Conservation (phyloP, 2,888 invertebrate genomes). For the Aleiodes leptofemur region DNA sequence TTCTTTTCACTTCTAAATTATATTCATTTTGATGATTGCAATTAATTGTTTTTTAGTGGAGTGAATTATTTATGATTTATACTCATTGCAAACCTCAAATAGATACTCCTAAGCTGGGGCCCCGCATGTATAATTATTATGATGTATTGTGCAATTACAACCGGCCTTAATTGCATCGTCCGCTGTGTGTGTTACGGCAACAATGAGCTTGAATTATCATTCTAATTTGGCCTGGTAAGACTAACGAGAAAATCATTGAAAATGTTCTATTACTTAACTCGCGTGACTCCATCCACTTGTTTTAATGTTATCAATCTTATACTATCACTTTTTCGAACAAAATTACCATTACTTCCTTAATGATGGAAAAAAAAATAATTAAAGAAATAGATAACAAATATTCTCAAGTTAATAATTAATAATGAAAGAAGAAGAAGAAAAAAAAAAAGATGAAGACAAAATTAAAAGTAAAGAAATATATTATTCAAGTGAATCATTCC, state of each 20-base stretch:
- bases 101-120: conserved; percentile 13
- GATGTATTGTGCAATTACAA: conserved; percentile 34
- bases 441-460: not conserved
- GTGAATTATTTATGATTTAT: conserved; percentile 3
- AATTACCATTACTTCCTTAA: not conserved
- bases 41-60: not conserved
- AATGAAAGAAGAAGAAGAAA: not conserved
- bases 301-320: not conserved
- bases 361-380: not conserved
- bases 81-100: conserved; percentile 23
- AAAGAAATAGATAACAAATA: conserved; percentile 2
- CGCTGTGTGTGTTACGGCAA: conserved; percentile 18
- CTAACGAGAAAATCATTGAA: conserved; percentile 39
- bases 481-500: conserved; percentile 18
- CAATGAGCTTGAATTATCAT: conserved; percentile 39
- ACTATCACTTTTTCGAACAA: not conserved
- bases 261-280: conserved; percentile 35
- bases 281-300: conserved; percentile 34
- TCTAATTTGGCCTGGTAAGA: conserved; percentile 36
- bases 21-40: not conserved
- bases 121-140: conserved; percentile 33
- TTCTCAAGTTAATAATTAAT: not conserved
- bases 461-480: not conserved
- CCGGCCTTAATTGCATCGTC: conserved; percentile 37
- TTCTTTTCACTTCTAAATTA: not conserved